Conservation (phyloP, 2,113 vertebrate species). For the Ovibos moschatus region DNA sequence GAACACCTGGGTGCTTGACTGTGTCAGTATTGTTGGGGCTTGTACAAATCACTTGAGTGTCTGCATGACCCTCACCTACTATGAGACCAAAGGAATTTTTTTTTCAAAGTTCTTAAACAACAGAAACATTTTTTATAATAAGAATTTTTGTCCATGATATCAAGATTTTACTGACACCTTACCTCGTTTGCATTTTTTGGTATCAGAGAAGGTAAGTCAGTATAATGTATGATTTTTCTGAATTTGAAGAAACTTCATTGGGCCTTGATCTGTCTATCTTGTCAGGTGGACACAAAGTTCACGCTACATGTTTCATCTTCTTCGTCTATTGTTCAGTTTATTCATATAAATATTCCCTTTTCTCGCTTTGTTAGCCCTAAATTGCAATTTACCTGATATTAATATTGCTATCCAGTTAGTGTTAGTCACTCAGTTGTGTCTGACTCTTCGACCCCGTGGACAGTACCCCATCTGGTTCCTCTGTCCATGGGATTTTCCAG, state of each 20-base stretch:
- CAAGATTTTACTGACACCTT: not conserved
- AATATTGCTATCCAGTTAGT: not conserved
- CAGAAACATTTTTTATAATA: not conserved
- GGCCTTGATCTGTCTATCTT: not conserved
- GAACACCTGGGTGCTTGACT: not conserved
- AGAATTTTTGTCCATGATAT: not conserved
- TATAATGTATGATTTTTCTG: not conserved
- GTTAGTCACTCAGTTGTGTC: not conserved
- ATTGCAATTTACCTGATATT: not conserved
- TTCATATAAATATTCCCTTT: not conserved
- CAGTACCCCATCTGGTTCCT: not conserved
- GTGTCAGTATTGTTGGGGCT: accelerated
- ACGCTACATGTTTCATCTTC: not conserved
- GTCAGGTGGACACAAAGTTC: not conserved
- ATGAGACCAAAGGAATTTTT: not conserved
- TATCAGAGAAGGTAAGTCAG: not conserved
- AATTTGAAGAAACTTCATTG: not conserved
- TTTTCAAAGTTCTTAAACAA: not conserved
- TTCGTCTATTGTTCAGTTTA: not conserved
- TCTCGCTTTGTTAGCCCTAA: not conserved
- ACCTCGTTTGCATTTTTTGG: not conserved
- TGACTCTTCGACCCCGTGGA: not conserved
- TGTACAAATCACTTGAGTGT: not conserved
- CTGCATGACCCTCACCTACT: not conserved
- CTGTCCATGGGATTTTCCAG: not conserved